Evolutionary conservation across 2,113 vertebrate genomes (phyloP).

Genomic region (Dipodomys merriami): DNA sequence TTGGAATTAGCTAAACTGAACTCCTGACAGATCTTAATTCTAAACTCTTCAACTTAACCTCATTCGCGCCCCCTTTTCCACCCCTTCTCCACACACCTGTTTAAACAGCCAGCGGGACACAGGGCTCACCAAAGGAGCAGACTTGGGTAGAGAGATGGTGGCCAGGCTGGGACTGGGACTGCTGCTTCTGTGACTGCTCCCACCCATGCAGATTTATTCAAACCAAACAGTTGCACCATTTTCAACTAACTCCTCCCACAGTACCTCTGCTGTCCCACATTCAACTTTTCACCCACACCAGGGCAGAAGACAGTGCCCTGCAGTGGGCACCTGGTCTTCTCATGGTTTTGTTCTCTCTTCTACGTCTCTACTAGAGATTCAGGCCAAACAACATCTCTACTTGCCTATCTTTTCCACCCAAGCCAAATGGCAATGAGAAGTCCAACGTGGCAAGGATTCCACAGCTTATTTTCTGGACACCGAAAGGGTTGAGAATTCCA

Average conservation of each 20-base stretch:
- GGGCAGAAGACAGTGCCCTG: slow-evolving; percentile 80
- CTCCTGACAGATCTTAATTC: slow-evolving; percentile 59
- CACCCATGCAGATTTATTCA: slow-evolving; percentile 80
- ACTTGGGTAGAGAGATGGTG: no score
- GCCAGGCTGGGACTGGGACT: no score
- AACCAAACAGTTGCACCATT: slow-evolving; percentile 64
- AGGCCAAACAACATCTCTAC: slow-evolving; percentile 81
- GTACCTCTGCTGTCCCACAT: slow-evolving; percentile 68
- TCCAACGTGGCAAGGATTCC: slow-evolving; percentile 79
- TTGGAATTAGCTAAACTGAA: slow-evolving; percentile 64
- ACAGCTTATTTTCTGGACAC: slow-evolving; percentile 73
- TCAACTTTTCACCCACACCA: slow-evolving; percentile 81
- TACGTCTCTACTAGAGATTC: slow-evolving; percentile 88
- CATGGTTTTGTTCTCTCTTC: slow-evolving; percentile 84
- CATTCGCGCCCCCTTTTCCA: no score
- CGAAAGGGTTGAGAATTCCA: slow-evolving; percentile 81
- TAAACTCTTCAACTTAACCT: slow-evolving; percentile 57
- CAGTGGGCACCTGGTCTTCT: slow-evolving; percentile 83
- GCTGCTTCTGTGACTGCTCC: no score
- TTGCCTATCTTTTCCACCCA: slow-evolving; percentile 81
- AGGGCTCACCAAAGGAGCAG: no score
- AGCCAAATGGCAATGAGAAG: slow-evolving; percentile 75
- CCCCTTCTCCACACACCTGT: no score
- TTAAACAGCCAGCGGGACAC: no score
- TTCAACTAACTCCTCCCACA: slow-evolving; percentile 67